phyloP scores from a whole-genome alignment of 2,888 invertebrate species.

The Teinopalpus imperialis region DNA sequence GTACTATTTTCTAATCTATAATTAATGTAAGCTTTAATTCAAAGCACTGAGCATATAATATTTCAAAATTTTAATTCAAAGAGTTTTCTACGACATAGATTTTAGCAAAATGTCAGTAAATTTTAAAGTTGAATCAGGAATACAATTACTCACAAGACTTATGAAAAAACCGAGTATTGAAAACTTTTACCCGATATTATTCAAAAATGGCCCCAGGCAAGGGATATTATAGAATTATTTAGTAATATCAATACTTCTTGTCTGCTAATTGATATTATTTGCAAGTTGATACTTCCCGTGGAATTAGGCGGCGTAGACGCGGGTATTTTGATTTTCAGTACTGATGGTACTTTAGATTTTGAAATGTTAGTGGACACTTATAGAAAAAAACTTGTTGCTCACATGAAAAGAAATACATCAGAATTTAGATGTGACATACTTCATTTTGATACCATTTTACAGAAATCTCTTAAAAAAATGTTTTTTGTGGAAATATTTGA shows the following conservation, averaged over 20 bases:
- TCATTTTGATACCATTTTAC: conserved; percentile 35
- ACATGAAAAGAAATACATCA: conserved; percentile 13
- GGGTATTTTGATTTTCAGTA: conserved; percentile 61
- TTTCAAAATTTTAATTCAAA: too few species aligned
- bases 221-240: conserved; percentile 63
- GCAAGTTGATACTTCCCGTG: conserved; percentile 51
- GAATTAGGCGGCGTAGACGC: conserved; percentile 46
- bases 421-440: conserved; percentile 20
- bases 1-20: too few species aligned
- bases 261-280: conserved; percentile 59
- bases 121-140: conserved; percentile 79
- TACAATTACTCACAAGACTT: conserved; percentile 80
- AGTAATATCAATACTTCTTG: conserved; percentile 44
- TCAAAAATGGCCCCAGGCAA: conserved; percentile 53
- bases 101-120: conserved; percentile 36
- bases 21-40: too few species aligned
- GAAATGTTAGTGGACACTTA: conserved; percentile 40
- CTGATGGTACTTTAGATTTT: conserved; percentile 64
- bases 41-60: too few species aligned
- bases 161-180: conserved; percentile 59
- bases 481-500: conserved; percentile 62
- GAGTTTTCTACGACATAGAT: too few species aligned
- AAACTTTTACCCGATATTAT: conserved; percentile 72
- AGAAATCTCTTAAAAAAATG: conserved; percentile 46
- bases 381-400: conserved; percentile 37